Base-by-base conservation (phyloP, 2,888 invertebrate species). In the Blastobasis adustella region DNA sequence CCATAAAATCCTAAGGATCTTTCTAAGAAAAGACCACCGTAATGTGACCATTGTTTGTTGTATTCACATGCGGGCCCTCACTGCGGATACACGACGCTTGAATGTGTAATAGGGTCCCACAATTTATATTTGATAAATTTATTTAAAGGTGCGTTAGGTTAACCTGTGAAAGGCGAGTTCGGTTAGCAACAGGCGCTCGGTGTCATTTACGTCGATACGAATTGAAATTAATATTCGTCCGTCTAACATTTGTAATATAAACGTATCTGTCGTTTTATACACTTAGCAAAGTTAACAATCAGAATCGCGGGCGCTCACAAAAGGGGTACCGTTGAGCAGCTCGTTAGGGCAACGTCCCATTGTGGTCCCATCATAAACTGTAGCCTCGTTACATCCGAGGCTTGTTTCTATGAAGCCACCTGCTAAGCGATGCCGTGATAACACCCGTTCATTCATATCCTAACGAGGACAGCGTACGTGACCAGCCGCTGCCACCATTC, bases 41-140 rank as follows among this genome's bases (percentile, higher is more conserved):
- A 83, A 78, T 78, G 73, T 78, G 73, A 79, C 83, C 77, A 87
- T 87, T 86, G 86, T 86, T 78, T 73, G 65, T 63, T 63, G 68
- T 67, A 82, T 88, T 85, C 81, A 78, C 76, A 88, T 88, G 79
- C 86, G 69, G 58, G 61, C 51, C 69, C 61, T 63, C 73, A 79
- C 77, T 79, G 71, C 87, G 87, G 87, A 87, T 86, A 85, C 84
- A 76, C 86, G 81, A 64, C 69, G 61, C 57, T 69, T 76, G 87
- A 86, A 88, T 88, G 69, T 73, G 63, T 82, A 87, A 86, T 85
- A 82, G 63, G 83, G 75, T 87, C 87, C 79, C 87, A 87, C 87
- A 87, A 84, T 85, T 51, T 84, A 85, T 86, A 85, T 85, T 85
- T 86, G 81, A 85, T 84, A 84, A 84, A 82, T 85, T 80, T 82